Evolutionary conservation across 2,797 vertebrate genomes (phyloP).

Genomic region (Pteropus rufus): DNA sequence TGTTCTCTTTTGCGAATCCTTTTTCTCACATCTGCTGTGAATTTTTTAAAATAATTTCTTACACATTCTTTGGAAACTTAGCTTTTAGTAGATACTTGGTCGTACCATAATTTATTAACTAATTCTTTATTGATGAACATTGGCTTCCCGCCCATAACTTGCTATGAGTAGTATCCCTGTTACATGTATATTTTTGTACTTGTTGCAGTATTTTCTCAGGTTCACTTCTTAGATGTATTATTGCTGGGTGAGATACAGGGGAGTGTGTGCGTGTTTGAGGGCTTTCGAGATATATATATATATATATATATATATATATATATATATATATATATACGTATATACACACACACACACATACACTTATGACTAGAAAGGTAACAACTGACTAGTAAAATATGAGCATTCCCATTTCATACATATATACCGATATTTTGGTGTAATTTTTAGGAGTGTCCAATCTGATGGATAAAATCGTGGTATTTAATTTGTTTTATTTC

Average conservation of each 20-base stretch:
- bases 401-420: neutral
- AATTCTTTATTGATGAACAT: neutral
- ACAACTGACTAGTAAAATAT: neutral
- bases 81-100: slow-evolving; percentile 18
- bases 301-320: neutral
- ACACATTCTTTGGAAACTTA: slow-evolving; percentile 13
- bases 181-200: neutral
- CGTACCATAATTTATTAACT: neutral
- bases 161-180: neutral
- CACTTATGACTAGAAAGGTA: neutral
- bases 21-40: neutral
- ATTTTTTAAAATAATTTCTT: neutral
- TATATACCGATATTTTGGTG: neutral
- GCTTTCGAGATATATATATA: neutral
- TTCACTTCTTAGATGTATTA: neutral
- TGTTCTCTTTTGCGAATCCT: neutral
- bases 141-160: neutral
- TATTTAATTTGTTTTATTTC: neutral
- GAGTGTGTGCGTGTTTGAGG: neutral
- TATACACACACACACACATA: too few relatives aligned
- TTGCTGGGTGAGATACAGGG: neutral
- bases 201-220: slow-evolving; percentile 2
- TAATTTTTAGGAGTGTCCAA: neutral
- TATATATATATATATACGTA: neutral
- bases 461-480: slow-evolving; percentile 3